Conservation (phyloP, 2,113 vertebrate species). For the Eclectus roratus region DNA sequence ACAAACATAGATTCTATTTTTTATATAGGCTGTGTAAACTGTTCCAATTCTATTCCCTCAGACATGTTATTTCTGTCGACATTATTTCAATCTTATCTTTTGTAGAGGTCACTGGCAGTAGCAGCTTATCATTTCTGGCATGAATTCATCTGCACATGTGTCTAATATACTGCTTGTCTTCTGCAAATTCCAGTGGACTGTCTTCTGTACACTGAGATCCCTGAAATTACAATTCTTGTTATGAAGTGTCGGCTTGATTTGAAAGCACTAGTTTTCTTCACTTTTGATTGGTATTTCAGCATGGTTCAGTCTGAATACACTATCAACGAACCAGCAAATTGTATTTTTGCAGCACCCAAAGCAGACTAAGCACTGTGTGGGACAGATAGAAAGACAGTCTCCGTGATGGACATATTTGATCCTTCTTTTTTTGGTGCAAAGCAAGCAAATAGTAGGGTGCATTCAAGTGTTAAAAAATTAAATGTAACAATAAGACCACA, state of each 20-base stretch:
- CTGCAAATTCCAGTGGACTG: neutral
- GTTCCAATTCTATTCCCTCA: neutral
- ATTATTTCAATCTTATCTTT: slow-evolving; percentile 17
- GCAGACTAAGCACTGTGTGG: neutral
- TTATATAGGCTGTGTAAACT: neutral
- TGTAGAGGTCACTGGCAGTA: neutral
- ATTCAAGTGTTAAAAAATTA: neutral
- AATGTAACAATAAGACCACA: neutral
- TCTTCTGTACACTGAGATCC: neutral
- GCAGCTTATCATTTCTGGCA: slow-evolving; percentile 4
- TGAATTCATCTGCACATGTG: neutral
- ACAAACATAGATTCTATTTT: neutral
- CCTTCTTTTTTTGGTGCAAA: neutral
- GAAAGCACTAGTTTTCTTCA: neutral
- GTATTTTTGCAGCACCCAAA: neutral
- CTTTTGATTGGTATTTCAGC: slow-evolving; percentile 3
- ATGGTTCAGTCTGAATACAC: neutral
- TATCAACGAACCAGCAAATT: slow-evolving; percentile 4
- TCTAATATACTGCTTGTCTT: neutral
- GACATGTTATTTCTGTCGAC: neutral
- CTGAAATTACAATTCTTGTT: neutral
- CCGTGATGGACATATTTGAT: neutral
- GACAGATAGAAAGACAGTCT: neutral
- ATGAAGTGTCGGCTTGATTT: neutral
- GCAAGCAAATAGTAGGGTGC: neutral